These are phyloP conservation scores for Cylindroiulus punctatus DNA, from an alignment of 2,888 invertebrate genomes.

Conservation along the genomic window DNA sequence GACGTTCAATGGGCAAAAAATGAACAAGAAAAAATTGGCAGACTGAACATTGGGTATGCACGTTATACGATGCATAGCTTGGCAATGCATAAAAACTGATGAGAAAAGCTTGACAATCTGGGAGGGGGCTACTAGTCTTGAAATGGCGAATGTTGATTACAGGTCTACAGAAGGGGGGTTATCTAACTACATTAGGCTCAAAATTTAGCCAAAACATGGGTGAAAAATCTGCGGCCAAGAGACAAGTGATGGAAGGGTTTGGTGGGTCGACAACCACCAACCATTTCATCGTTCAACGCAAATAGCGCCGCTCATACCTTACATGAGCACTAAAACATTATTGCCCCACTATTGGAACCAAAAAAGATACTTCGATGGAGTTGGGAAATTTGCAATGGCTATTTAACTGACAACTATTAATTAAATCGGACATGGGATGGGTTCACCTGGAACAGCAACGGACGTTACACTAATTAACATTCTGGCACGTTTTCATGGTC, in stretches of 20 bases:
- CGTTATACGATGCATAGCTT: background rate
- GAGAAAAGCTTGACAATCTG: constrained; percentile 35
- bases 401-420: constrained; percentile 35
- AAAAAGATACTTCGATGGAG: background rate
- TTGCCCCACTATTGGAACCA: constrained; percentile 15
- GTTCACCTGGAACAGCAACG: background rate
- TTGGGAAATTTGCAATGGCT: background rate
- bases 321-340: background rate
- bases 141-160: constrained; percentile 35
- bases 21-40: constrained; percentile 3
- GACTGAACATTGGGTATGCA: constrained; percentile 22
- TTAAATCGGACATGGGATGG: constrained; percentile 8
- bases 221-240: constrained; percentile 13
- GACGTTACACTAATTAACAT: background rate
- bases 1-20: background rate
- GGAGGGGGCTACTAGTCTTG: constrained; percentile 45
- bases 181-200: constrained; percentile 38
- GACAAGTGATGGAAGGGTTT: constrained; percentile 46
- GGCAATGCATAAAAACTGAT: constrained; percentile 2
- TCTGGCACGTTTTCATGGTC: background rate
- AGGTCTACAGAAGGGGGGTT: constrained; percentile 44
- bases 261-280: constrained; percentile 38
- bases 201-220: constrained; percentile 37
- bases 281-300: background rate
- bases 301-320: background rate